Evolutionary conservation across 2,797 vertebrate species (phyloP).

Genomic region (Manis javanica): DNA sequence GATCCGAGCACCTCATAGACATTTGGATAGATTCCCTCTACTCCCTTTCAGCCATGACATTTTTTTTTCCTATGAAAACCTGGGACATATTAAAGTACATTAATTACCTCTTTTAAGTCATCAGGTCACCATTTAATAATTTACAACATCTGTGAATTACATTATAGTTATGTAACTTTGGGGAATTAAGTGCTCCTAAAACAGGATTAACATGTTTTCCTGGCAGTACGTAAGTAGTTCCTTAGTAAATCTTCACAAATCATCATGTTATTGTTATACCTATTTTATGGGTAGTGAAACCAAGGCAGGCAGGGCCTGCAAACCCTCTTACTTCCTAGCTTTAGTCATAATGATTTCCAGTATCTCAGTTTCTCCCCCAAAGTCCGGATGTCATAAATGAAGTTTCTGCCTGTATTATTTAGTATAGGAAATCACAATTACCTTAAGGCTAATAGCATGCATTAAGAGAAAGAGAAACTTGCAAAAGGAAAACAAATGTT

Average conservation of each 20-base stretch:
- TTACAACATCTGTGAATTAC: not conserved
- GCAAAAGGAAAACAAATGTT: not conserved
- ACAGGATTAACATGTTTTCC: not conserved
- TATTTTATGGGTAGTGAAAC: not conserved
- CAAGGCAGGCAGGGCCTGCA: not conserved
- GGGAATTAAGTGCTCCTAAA: constrained; percentile 1
- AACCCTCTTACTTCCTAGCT: not conserved
- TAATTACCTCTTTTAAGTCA: not conserved
- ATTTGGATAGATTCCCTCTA: no score
- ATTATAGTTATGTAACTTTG: not conserved
- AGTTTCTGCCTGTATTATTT: not conserved
- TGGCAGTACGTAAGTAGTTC: not conserved
- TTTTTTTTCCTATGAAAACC: not conserved
- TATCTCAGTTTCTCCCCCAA: not conserved
- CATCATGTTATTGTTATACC: not conserved
- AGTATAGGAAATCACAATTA: not conserved
- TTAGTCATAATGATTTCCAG: not conserved
- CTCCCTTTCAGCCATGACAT: not conserved
- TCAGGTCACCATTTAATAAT: not conserved
- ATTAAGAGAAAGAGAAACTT: not conserved
- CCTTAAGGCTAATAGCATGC: not conserved
- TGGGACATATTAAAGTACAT: not conserved
- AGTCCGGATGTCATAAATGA: not conserved
- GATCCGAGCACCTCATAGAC: not conserved
- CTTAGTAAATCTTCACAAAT: not conserved